Evolutionary conservation across 2,797 vertebrate genomes (phyloP), one percentile per base, ranked within the genome.

Genomic region (Platyrinchus mystaceus): DNA sequence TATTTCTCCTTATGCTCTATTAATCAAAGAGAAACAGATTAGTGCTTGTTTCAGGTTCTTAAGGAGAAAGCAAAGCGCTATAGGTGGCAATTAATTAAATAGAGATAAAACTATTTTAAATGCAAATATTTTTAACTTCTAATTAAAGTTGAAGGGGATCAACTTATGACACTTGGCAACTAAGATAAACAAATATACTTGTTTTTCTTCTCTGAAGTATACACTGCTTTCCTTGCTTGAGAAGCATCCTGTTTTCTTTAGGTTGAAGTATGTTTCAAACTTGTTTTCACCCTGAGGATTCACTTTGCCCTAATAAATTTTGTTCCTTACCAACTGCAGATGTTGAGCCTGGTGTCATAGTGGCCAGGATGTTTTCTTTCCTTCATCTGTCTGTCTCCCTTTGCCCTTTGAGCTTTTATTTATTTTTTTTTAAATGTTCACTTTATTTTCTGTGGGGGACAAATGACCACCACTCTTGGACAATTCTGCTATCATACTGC

Each of bases 211-310:
- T 55, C 82, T 71, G 56, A 91, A 87, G 32, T 89, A 60, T 66
- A 85, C 77, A 81, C 58, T 81, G 58, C 76, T 89, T 93, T 95
- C 50, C 71, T 91, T 93, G 68, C 84, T 93, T 81, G 55, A 89
- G 79, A 92, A 91, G 82, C 90, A 92, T 95, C 82, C 95, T 97
- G 89, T 95, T 96, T 93, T 89, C 84, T 89, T 93, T 62, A 85
- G 73, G 75, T 30, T 86, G 85, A 94, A 94, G 80, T 86, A 37
- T 16, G 36, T 91, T 92, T 94, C 63, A 1, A 93, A 91, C 86
- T 96, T 94, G 44, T 94, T 91, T 94, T 95, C 73, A 84, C 75
- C 82, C 84, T 81, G 71, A 93, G 73, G 66, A 92, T 85, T 96
- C 79, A 69, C 44, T 93, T 87, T 78, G 66, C 66, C 36, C 37